A percentile compares a stretch with the other conserved stretches of the same genome.
Evolutionary conservation across 1,140 invertebrate species (phyloP).

Genomic region (Cotesia typhae): DNA sequence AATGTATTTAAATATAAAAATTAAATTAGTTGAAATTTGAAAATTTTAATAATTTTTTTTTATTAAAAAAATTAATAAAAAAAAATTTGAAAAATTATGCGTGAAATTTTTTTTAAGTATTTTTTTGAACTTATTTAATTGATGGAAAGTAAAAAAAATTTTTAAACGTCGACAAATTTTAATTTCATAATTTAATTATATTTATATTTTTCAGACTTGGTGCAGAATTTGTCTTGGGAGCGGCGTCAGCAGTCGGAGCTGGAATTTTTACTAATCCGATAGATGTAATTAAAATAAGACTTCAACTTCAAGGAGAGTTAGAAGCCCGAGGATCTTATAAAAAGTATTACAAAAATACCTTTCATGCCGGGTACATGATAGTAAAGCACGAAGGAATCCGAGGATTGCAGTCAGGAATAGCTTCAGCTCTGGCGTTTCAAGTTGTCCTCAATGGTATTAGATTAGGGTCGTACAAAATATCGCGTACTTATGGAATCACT

Average conservation of each 20-base stretch:
- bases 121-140: too few relatives aligned
- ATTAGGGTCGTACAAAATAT: conserved; percentile 79
- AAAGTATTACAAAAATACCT: conserved; percentile 72
- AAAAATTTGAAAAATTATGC: too few relatives aligned
- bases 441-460: conserved; percentile 76
- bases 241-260: conserved; percentile 71
- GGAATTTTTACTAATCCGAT: conserved; percentile 78
- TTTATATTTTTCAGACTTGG: conserved; percentile 45
- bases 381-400: conserved; percentile 73
- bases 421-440: conserved; percentile 81
- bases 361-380: conserved; percentile 75
- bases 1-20: not conserved
- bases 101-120: too few relatives aligned
- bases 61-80: too few relatives aligned
- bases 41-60: too few relatives aligned
- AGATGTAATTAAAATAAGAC: conserved; percentile 90
- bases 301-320: conserved; percentile 91
- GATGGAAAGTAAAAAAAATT: too few relatives aligned
- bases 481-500: conserved; percentile 76
- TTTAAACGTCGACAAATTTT: too few relatives aligned
- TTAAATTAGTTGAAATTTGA: not conserved
- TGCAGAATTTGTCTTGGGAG: conserved; percentile 72
- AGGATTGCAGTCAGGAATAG: conserved; percentile 89
- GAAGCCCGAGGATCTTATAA: conserved; percentile 73
- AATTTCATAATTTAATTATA: not conserved